These are phyloP conservation scores for Magallana nippona DNA, from an alignment of 2,888 invertebrate species.

Conservation along the genomic window DNA sequence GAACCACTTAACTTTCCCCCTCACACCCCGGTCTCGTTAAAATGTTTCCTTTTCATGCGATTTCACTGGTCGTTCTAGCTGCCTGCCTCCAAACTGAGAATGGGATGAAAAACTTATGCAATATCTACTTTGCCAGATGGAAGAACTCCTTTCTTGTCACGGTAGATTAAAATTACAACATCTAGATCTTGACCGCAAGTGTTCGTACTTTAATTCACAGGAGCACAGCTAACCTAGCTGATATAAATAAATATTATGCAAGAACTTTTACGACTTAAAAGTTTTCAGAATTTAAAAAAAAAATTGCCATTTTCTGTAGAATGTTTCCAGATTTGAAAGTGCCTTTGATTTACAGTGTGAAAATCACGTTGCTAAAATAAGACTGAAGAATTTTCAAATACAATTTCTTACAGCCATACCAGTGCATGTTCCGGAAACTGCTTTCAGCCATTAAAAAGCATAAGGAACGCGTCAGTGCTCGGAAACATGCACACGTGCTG, in stretches of 20 bases:
- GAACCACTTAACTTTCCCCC: conserved; percentile 8
- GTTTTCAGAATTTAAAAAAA: too few relatives aligned
- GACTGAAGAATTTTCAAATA: neutral
- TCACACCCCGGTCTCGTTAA: neutral
- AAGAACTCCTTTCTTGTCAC: conserved; percentile 12
- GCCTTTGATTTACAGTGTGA: too few relatives aligned
- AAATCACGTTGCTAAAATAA: too few relatives aligned
- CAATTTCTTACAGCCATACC: neutral
- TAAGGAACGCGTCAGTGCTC: conserved; percentile 16
- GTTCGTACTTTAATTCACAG: neutral
- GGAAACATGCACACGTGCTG: conserved; percentile 24
- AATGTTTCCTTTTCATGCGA: neutral
- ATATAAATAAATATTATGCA: conserved; percentile 14
- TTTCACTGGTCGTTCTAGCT: conserved; percentile 1
- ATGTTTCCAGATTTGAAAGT: too few relatives aligned
- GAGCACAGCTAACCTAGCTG: too few relatives aligned
- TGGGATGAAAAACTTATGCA: conserved; percentile 15
- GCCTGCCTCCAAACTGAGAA: conserved; percentile 9
- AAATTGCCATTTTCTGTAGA: too few relatives aligned
- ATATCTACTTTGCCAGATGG: conserved; percentile 26
- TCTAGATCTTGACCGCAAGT: conserved; percentile 17
- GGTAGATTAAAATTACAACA: neutral
- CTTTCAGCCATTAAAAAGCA: conserved; percentile 1
- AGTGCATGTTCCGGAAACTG: conserved; percentile 13
- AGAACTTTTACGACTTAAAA: neutral